phyloP scores from a whole-genome alignment of 2,797 vertebrate species.

The Scarus forsteni region DNA sequence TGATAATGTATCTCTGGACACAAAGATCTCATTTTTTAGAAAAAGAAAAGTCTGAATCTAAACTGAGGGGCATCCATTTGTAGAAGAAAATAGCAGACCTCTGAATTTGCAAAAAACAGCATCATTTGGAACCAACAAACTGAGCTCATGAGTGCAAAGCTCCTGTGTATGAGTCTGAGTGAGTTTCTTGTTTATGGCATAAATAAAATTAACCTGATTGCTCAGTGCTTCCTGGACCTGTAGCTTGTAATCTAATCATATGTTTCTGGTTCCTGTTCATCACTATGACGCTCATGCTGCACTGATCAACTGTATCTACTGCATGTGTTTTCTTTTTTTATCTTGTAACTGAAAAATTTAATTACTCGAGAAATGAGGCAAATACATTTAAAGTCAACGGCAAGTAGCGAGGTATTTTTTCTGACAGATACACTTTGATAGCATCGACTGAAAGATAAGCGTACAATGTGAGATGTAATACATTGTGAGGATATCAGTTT shows the following conservation, averaged over 20 bases:
- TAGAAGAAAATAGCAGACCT: constrained; percentile 15
- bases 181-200: constrained; percentile 27
- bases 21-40: background rate
- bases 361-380: background rate
- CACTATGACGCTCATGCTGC: constrained; percentile 19
- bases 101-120: background rate
- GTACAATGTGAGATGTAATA: too few relatives aligned
- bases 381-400: background rate
- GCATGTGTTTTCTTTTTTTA: background rate
- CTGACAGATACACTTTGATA: background rate
- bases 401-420: background rate
- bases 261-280: constrained; percentile 66
- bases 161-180: constrained; percentile 12
- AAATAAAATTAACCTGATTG: constrained; percentile 51
- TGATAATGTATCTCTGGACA: background rate
- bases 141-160: constrained; percentile 44
- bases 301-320: constrained; percentile 3
- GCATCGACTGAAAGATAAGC: background rate
- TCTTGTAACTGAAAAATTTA: background rate
- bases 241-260: constrained; percentile 56
- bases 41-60: background rate
- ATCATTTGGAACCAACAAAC: constrained; percentile 29
- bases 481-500: too few relatives aligned
- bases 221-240: constrained; percentile 59
- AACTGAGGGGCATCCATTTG: background rate